Base-by-base conservation (phyloP, 2,113 vertebrate genomes). In the Suncus etruscus region DNA sequence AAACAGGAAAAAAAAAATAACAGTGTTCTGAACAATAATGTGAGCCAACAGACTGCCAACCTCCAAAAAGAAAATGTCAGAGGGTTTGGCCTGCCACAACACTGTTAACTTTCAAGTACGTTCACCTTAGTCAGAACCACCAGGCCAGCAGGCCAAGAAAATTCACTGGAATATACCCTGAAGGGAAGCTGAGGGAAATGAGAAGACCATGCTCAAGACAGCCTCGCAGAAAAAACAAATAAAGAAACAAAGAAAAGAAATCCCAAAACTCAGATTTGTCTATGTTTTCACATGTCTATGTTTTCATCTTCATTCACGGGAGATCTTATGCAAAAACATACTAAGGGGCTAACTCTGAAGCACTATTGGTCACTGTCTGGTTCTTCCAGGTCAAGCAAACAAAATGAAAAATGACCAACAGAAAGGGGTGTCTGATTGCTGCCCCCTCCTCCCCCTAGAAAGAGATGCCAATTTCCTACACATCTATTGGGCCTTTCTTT, bases 71-170 rank as follows among this genome's bases (percentile, higher is more conserved):
- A 54, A 72, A 66, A 58, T 12, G 5, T 39, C 11, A 88, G 29
- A 24, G 45, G 4, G 39, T 65, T 95, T 29, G 25, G 51, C 31
- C 63, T 80, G 81, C 54, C 51, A 89, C 50, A 91, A 86, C 5
- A 65, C 0, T 0, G 18, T 90, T 82, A 78, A 63, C 90, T 92
- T 87, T 11, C 63, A 58, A 11, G 29, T 6, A 31, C 32, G 77
- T 86, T 54, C 15, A 81, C 14, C 3, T 61, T 0, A 50, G 32
- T 63, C 70, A 80, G 18, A 87, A 6, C 14, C 82, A 84, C 83
- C 95, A 45, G 20, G 14, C 18, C 10, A 68, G 6, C 74, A 48
- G 86, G 74, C 90, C 79, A 92, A 91, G 86, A 50, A 69, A 89
- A 78, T 65, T 51, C 66, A 65, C 18, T 58, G 48, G 66, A 93